A percentile compares a stretch with the other conserved stretches of the same genome.
These are phyloP conservation scores for Cacajao melanocephalus DNA, from an alignment of 2,797 vertebrate genomes.

Conservation along the genomic window DNA sequence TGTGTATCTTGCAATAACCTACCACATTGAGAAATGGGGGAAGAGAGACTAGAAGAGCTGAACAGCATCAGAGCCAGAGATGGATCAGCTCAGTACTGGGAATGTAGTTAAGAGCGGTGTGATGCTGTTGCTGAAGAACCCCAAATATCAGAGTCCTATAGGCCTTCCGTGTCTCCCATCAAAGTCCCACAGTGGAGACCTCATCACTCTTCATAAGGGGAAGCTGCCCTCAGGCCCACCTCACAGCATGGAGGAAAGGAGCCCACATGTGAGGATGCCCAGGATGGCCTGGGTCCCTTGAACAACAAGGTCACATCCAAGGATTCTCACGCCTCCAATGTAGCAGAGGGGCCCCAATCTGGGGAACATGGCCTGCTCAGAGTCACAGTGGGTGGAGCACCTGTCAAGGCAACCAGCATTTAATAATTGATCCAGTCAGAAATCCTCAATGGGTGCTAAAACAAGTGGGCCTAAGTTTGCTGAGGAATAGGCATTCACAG, in stretches of 20 bases:
- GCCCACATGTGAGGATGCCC: too few species aligned
- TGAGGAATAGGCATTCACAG: too few species aligned
- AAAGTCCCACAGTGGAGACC: neutral
- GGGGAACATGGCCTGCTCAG: neutral
- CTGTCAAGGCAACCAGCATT: neutral
- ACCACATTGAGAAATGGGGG: neutral
- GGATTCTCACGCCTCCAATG: neutral
- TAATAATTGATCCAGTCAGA: neutral
- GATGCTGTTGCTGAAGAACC: neutral
- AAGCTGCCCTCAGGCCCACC: neutral
- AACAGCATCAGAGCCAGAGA: neutral
- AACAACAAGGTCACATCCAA: neutral
- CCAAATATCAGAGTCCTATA: neutral
- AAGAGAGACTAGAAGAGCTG: neutral
- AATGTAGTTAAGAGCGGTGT: neutral
- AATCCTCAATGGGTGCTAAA: neutral
- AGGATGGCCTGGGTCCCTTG: neutral
- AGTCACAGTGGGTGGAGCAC: too few species aligned
- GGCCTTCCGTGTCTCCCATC: neutral
- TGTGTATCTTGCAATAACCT: neutral
- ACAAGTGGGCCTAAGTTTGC: neutral
- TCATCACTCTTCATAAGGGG: neutral
- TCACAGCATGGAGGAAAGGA: neutral
- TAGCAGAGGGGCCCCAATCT: neutral
- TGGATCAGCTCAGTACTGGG: accelerated